Evolutionary conservation across 1,140 invertebrate species (phyloP).

Genomic region (Drosophila tropicalis): DNA sequence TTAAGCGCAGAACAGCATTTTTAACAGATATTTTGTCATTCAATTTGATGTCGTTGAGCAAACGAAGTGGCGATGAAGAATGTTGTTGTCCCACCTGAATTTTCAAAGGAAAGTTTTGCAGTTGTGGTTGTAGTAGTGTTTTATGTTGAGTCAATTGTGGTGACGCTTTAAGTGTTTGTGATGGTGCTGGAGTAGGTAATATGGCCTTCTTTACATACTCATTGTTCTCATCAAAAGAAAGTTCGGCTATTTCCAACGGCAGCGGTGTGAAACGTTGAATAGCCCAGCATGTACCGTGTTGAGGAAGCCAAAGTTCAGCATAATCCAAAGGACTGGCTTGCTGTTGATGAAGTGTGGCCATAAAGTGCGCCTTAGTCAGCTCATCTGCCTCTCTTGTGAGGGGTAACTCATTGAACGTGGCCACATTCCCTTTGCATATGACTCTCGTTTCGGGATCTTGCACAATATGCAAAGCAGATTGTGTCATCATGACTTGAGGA

Average conservation of each 20-base stretch:
- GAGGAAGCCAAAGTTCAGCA: conserved; percentile 36
- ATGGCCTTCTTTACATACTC: conserved; percentile 5
- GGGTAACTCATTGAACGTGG: conserved; percentile 20
- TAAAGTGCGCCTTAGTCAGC: conserved; percentile 31
- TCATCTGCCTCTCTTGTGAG: conserved; percentile 6
- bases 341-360: conserved; percentile 34
- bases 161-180: not conserved
- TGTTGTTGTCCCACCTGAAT: not conserved
- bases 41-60: not conserved
- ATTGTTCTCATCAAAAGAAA: conserved; percentile 13
- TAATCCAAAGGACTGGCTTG: conserved; percentile 32
- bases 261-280: not conserved
- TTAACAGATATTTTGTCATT: not conserved
- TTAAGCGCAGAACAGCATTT: conserved; percentile 2
- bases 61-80: not conserved
- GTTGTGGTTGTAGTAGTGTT: not conserved
- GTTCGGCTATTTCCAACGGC: conserved; percentile 16
- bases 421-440: conserved; percentile 7
- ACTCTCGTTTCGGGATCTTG: not conserved
- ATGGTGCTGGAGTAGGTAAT: not conserved
- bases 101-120: not conserved
- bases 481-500: conserved; percentile 34
- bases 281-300: not conserved
- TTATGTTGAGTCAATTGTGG: not conserved
- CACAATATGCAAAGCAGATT: conserved; percentile 37